These are phyloP conservation scores for Cyanistes caeruleus DNA, from an alignment of 2,113 vertebrate genomes.

Conservation along the genomic window DNA sequence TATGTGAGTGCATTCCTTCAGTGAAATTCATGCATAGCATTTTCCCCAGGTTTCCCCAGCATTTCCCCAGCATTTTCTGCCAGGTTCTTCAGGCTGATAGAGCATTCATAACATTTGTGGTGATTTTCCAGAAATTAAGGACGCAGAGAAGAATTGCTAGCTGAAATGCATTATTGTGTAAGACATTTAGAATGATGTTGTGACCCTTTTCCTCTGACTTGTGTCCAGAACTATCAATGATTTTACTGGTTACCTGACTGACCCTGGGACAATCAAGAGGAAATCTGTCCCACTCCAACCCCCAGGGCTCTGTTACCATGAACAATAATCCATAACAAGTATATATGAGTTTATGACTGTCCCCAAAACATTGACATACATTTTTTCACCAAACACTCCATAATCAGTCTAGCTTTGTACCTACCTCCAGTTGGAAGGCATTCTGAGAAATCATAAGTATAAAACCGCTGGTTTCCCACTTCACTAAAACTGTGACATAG, in stretches of 20 bases:
- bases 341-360: neutral
- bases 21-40: accelerated
- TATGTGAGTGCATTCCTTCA: neutral
- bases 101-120: neutral
- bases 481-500: neutral
- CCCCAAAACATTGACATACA: neutral
- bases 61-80: neutral
- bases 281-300: neutral
- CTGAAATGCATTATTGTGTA: neutral
- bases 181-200: neutral
- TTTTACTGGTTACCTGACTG: neutral
- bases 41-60: neutral
- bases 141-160: neutral
- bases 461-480: neutral
- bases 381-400: neutral
- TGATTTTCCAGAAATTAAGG: neutral
- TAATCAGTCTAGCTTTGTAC: neutral
- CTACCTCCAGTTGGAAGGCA: neutral
- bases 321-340: neutral
- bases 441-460: neutral
- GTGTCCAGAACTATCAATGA: neutral
- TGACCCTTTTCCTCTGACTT: neutral
- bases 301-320: too few relatives aligned
- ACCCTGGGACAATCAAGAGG: neutral
- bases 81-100: neutral